Percentiles rank a stretch among this genome's conserved stretches.
Evolutionary conservation across 2,113 vertebrate genomes (phyloP).

Genomic region (Gallinago undulata): DNA sequence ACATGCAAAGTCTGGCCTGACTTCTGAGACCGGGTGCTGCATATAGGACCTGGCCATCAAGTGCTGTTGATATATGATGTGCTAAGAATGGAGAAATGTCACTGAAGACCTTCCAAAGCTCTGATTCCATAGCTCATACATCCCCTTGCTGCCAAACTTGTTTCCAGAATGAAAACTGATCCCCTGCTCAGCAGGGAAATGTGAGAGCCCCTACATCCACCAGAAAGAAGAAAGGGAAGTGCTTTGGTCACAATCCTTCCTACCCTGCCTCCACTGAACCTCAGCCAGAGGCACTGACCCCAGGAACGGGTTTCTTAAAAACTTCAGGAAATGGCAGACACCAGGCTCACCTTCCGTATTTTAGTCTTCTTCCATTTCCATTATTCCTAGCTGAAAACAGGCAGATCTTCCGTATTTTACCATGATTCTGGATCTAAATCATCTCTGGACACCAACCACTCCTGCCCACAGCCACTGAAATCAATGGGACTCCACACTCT

Average conservation of each 20-base stretch:
- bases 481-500: neutral
- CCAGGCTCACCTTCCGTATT: neutral
- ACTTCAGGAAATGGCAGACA: neutral
- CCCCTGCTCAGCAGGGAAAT: neutral
- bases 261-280: neutral
- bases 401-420: neutral
- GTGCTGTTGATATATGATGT: constrained; percentile 21
- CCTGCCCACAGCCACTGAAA: neutral
- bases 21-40: neutral
- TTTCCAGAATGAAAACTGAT: constrained; percentile 54
- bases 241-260: constrained; percentile 31
- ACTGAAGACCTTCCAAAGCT: constrained; percentile 49
- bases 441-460: neutral
- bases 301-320: neutral
- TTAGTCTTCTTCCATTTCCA: neutral
- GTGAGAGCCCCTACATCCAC: constrained; percentile 31
- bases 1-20: neutral
- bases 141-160: constrained; percentile 6
- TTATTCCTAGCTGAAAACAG: neutral
- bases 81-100: constrained; percentile 56
- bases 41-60: constrained; percentile 27
- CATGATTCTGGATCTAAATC: neutral
- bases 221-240: constrained; percentile 44
- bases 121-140: constrained; percentile 1
- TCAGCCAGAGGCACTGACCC: neutral